Conservation (phyloP, 2,113 vertebrate species). For the Ameiurus melas region DNA sequence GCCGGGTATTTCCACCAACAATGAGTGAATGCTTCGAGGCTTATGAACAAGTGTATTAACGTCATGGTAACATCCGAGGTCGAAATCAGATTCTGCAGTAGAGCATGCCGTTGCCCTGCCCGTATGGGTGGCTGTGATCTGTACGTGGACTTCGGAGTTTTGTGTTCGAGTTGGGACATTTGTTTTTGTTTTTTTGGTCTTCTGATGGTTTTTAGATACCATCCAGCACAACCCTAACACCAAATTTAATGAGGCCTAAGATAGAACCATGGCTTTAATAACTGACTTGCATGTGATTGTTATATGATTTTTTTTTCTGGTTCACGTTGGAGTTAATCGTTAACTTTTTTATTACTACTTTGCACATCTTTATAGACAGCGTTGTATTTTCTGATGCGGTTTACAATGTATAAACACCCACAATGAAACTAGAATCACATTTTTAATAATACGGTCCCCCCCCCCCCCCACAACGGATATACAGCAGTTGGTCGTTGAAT, state of each 20-base stretch:
- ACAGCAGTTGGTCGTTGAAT: not conserved
- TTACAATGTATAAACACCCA: not conserved
- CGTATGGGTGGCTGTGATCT: not conserved
- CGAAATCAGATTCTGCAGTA: too few relatives aligned
- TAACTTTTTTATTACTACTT: constrained; percentile 27
- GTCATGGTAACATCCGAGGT: not conserved
- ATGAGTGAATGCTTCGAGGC: not conserved
- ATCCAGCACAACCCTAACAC: not conserved
- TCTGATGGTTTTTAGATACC: not conserved
- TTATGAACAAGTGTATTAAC: not conserved
- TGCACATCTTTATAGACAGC: not conserved
- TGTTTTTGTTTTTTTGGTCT: not conserved
- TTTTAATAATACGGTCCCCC: not conserved
- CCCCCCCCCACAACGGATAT: not conserved
- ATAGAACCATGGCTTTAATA: not conserved
- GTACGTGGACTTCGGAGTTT: not conserved
- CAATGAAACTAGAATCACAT: not conserved
- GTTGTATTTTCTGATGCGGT: not conserved
- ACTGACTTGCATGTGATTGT: not conserved
- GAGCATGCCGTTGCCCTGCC: not conserved
- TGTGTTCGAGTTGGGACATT: not conserved
- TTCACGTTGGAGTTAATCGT: not conserved
- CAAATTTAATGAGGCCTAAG: not conserved
- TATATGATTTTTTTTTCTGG: not conserved
- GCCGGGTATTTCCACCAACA: not conserved